Evolutionary conservation across 2,797 vertebrate species (phyloP).

Genomic region (Hydrocynus forskahlii): DNA sequence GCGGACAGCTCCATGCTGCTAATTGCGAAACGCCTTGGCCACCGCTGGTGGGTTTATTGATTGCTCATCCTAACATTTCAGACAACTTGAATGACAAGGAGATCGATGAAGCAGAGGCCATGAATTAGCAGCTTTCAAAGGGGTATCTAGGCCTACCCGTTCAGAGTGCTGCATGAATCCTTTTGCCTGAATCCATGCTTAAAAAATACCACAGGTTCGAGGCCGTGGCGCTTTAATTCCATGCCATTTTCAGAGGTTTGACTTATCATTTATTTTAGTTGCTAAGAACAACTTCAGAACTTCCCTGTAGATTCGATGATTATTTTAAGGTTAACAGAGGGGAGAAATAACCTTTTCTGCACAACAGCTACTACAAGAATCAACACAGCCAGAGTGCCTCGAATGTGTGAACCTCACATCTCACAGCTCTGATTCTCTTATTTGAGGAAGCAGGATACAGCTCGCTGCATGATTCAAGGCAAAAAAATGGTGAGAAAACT

Average conservation of each 20-base stretch:
- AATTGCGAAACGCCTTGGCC: constrained; percentile 66
- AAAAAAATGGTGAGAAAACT: background rate
- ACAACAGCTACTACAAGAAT: background rate
- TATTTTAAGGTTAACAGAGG: background rate
- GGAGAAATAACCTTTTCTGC: too few relatives aligned
- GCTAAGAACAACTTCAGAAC: background rate
- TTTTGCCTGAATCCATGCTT: background rate
- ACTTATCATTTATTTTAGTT: background rate
- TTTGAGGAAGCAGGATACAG: background rate
- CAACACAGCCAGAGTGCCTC: background rate
- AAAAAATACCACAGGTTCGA: constrained; percentile 12
- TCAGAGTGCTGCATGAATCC: constrained; percentile 10
- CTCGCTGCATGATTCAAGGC: background rate
- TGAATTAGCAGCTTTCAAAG: constrained; percentile 30
- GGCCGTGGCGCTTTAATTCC: background rate
- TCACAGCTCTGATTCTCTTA: background rate
- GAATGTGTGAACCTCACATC: background rate
- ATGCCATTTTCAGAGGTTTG: background rate
- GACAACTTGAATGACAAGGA: constrained; percentile 61
- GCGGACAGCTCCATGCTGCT: constrained; percentile 53
- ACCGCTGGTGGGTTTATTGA: constrained; percentile 61
- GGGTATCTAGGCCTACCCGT: background rate
- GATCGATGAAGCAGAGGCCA: constrained; percentile 45
- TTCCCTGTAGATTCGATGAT: background rate
- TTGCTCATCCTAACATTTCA: constrained; percentile 62